These are phyloP conservation scores for Rhagophthalmus giganteus DNA, from an alignment of 2,888 invertebrate genomes.

Conservation along the genomic window DNA sequence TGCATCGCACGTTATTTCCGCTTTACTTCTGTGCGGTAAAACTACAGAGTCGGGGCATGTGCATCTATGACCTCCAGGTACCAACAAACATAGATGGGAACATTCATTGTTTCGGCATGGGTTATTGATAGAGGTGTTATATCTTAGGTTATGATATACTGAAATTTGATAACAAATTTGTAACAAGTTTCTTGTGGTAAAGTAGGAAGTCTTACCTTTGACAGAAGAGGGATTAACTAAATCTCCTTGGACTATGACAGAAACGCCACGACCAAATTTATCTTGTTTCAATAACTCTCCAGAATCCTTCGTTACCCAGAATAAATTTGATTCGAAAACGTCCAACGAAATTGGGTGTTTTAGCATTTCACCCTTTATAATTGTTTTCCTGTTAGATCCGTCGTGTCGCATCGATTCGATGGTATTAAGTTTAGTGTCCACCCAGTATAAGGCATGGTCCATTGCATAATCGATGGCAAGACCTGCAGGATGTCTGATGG, in stretches of 20 bases:
- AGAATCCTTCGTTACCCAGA: slow-evolving; percentile 89
- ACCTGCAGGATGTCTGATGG: slow-evolving; percentile 84
- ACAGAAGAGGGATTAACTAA: slow-evolving; percentile 85
- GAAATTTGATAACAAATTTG: too few species aligned
- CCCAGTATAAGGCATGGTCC: slow-evolving; percentile 93
- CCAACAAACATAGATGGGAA: slow-evolving; percentile 89
- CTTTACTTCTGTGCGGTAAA: slow-evolving; percentile 57
- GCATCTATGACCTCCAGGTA: slow-evolving; percentile 87
- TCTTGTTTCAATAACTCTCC: slow-evolving; percentile 89
- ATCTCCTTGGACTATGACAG: slow-evolving; percentile 78
- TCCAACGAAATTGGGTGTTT: slow-evolving; percentile 86
- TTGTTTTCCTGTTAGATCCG: slow-evolving; percentile 73
- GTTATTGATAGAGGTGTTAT: slow-evolving; percentile 73
- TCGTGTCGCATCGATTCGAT: slow-evolving; percentile 86
- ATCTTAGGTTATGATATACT: slow-evolving; percentile 82
- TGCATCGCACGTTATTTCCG: slow-evolving; percentile 79
- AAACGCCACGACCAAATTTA: slow-evolving; percentile 95
- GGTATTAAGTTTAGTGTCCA: slow-evolving; percentile 87
- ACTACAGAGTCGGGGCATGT: slow-evolving; percentile 80
- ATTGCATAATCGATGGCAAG: slow-evolving; percentile 88
- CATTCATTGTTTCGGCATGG: slow-evolving; percentile 75
- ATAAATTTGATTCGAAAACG: slow-evolving; percentile 90
- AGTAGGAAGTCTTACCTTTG: slow-evolving; percentile 68
- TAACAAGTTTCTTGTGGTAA: too few species aligned
- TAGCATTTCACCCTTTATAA: slow-evolving; percentile 73